Conservation (phyloP, 2,113 vertebrate genomes). For the Plotosus lineatus region DNA sequence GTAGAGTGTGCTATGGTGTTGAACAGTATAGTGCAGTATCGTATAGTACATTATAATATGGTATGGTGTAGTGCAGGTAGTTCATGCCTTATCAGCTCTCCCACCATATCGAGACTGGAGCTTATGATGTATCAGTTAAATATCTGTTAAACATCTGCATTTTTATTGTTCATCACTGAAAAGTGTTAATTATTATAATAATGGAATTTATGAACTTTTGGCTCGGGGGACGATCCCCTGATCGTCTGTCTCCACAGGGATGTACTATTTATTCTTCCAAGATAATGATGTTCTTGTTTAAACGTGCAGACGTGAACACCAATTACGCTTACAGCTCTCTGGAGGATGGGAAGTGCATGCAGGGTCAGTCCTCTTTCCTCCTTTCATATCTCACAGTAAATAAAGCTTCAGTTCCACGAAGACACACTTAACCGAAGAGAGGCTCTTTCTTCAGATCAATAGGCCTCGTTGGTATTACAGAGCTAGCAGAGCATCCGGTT, state of each 20-base stretch:
- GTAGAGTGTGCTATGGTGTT: too few relatives aligned
- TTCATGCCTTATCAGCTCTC: too few relatives aligned
- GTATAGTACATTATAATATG: too few relatives aligned
- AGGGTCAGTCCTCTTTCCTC: not conserved
- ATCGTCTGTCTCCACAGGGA: not conserved
- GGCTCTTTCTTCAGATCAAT: not conserved
- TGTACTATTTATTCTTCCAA: not conserved
- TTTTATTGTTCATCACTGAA: too few relatives aligned
- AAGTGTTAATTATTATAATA: not conserved
- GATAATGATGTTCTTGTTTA: not conserved
- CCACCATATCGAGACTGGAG: too few relatives aligned
- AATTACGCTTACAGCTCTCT: not conserved
- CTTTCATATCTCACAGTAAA: slow-evolving; percentile 36
- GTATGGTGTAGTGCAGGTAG: too few relatives aligned
- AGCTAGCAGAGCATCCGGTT: not conserved
- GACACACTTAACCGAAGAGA: slow-evolving; percentile 10
- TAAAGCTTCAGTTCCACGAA: not conserved
- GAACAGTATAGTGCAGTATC: too few relatives aligned
- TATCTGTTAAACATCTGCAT: too few relatives aligned
- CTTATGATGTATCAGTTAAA: too few relatives aligned
- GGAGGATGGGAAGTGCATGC: not conserved
- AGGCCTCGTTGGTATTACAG: not conserved
- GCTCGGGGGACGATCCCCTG: not conserved
- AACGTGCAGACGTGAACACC: not conserved
- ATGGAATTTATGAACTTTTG: not conserved